Evolutionary conservation across 2,113 vertebrate species (phyloP), one percentile per base, ranked within the genome.

Genomic region (Mesoclemmys tuberculata): DNA sequence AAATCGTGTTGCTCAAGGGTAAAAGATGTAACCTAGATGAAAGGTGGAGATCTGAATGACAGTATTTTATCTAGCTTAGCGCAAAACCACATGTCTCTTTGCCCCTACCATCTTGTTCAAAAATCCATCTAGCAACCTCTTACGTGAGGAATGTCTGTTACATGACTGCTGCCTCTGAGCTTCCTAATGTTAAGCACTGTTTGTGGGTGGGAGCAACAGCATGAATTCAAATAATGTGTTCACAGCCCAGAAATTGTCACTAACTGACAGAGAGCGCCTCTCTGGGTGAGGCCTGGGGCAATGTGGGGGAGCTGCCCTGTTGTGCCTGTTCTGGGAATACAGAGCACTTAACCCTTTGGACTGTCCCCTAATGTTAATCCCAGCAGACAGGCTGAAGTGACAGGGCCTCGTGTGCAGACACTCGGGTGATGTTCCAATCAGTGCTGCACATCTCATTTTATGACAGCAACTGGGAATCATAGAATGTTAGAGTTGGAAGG

Each of bases 111-210:
- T 46, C 94, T 79, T 77, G 41, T 77, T 64, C 84, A 79, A 61
- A 52, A n/a, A 87, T 82, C 79, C 82, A 92, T 24, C 0, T 0
- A 84, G 84, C 85, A 38, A 46, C 78, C 87, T 80, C 82, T 92
- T 68, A 41, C 93, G 90, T 88, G 64, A 49, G 85, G 80, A 90
- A 90, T 93, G 82, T 51, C 74, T 38, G 1, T 94, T 94, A 81
- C 19, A 5, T 87, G 95, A 88, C 78, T 26, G 82, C 71, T 52
- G 38, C 86, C 78, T 81, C 22, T 44, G 56, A 81, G 21, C 52
- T 2, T 0, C 10, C 84, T 44, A 54, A 49, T 44, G n/a, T 77
- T 41, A 84, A 71, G 56, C 56, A 48, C 74, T 24, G 46, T 78
- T 31, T 84, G 58, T 56, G 55, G 24, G 7, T 71, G 64, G 82